phyloP scores from a whole-genome alignment of 1,140 invertebrate genomes.

The Cyrtorhinus lividipennis region DNA sequence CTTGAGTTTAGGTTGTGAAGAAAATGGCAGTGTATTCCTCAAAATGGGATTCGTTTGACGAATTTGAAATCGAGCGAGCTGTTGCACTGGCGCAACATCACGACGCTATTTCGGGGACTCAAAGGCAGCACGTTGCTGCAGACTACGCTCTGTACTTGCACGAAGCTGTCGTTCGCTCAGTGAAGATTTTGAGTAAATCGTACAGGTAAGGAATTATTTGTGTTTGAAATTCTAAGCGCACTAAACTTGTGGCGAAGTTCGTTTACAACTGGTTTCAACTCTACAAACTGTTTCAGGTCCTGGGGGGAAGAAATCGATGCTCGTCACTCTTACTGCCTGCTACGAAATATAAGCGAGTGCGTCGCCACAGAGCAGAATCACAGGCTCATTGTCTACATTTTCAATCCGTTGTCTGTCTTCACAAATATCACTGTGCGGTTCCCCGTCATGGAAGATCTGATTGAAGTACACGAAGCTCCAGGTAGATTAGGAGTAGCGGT shows the following conservation, averaged over 20 bases:
- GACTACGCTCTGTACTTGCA: conserved; percentile 54
- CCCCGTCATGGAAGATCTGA: too few species aligned
- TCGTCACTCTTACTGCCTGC: conserved; percentile 33
- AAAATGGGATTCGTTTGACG: not conserved
- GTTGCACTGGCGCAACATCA: conserved; percentile 57
- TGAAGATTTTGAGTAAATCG: not conserved
- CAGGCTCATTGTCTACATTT: conserved; percentile 51
- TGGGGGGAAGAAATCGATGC: not conserved
- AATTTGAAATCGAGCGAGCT: conserved; percentile 29
- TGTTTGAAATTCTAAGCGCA: too few species aligned
- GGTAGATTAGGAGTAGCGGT: too few species aligned
- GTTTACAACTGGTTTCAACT: too few species aligned
- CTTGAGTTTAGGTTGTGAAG: conserved; percentile 8
- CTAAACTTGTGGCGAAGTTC: too few species aligned
- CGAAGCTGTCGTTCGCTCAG: not conserved
- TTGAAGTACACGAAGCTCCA: too few species aligned
- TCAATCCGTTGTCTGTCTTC: conserved; percentile 56
- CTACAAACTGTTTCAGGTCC: not conserved
- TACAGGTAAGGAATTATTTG: conserved; percentile 8
- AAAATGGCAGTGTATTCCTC: not conserved
- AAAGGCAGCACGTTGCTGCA: conserved; percentile 72
- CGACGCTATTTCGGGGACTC: conserved; percentile 48
- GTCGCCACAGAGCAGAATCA: conserved; percentile 43
- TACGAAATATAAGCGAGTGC: conserved; percentile 50
- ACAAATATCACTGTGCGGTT: not conserved